A percentile compares a stretch with the other conserved stretches of the same genome.
Conservation (phyloP, 2,113 vertebrate species). For the Agapornis roseicollis region DNA sequence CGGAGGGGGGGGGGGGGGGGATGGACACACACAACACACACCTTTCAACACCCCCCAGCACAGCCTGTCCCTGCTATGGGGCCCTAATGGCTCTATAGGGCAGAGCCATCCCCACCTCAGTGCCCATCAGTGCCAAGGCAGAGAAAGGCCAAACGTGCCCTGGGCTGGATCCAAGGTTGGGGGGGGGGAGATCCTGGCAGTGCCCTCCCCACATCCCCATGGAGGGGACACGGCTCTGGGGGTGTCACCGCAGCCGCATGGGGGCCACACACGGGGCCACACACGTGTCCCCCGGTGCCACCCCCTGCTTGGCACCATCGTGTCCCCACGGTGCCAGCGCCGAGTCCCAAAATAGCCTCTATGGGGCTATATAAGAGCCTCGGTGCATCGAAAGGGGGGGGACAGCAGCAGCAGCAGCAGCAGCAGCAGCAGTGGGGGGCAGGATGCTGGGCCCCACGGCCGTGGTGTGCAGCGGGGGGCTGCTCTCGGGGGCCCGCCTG, state of each 20-base stretch:
- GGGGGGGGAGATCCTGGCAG: neutral
- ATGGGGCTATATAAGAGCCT: neutral
- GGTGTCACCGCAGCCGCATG: neutral
- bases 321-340: neutral
- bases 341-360: slow-evolving; percentile 32
- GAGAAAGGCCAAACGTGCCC: neutral
- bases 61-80: neutral
- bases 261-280: neutral
- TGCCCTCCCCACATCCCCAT: neutral
- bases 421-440: too few species aligned
- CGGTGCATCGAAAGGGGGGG: fast-evolving
- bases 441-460: neutral
- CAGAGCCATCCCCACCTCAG: too few species aligned
- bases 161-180: neutral
- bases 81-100: too few species aligned
- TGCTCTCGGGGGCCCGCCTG: slow-evolving; percentile 76
- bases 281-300: neutral
- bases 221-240: neutral
- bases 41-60: neutral
- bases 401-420: too few species aligned
- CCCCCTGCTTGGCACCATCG: neutral
- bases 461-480: neutral
- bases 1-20: too few species aligned
- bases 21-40: neutral
- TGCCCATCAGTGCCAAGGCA: neutral